Evolutionary conservation across 2,797 vertebrate genomes (phyloP), one percentile per base, ranked within the genome.

Genomic region (Leptatherina wallacei): DNA sequence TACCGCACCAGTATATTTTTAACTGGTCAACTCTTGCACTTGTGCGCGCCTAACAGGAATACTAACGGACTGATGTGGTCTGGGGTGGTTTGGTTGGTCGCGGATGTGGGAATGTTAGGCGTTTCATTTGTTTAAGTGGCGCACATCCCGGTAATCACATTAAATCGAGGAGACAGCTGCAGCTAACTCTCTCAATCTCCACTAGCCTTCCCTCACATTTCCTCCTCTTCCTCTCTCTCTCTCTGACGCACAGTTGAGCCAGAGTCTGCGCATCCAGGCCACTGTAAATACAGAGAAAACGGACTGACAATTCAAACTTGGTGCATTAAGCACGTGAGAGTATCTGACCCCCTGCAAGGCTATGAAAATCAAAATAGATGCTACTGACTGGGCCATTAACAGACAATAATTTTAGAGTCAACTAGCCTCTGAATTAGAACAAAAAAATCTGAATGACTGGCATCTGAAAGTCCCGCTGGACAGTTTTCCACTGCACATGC

Each of bases 111-210:
- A 85, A 84, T 85, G 77, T 78, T 42, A 20, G 30, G 62, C 38
- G 65, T 86, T 84, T 89, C 70, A 89, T 91, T 89, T 81, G 77
- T 79, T 80, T 85, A 83, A 85, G 80, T 90, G 89, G 75, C 63
- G 78, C 72, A 80, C 77, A 85, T 88, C 71, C 80, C 67, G 24
- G 68, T 83, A 81, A 92, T 90, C 79, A 68, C 79, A 88, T 87
- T 85, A 85, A 77, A 78, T 47, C 30, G 33, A 75, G 65, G 55
- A 82, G 79, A 82, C 79, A 91, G 88, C 85, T 81, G 85, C 80
- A 84, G 68, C 65, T 65, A 70, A 61, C 71, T 16, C 62, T 42
- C 65, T 22, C 64, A 30, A 42, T 29, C 27, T 30, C 52, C 14
- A 30, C 27, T 30, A 29, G 52, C 59, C 40, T 8, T 29, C 30